phyloP scores from a whole-genome alignment of 1,140 invertebrate genomes.

The Leptestheria dahalacensis region DNA sequence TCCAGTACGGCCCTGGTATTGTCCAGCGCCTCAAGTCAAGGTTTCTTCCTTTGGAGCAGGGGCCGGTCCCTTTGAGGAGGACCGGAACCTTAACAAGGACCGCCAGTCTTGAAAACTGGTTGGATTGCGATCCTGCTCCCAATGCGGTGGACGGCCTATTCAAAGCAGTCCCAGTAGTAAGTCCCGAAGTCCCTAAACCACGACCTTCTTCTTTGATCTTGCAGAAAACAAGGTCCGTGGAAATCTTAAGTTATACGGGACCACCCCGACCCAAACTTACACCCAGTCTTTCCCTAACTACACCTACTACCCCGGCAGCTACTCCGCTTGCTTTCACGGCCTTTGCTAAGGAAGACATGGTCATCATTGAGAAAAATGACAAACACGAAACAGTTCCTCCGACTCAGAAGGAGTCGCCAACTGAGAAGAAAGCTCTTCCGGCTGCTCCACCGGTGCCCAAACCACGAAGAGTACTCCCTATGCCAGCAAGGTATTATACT shows the following conservation, averaged over 20 bases:
- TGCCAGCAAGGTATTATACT: too few relatives aligned
- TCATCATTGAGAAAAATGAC: slow-evolving; percentile 29
- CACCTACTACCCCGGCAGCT: neutral
- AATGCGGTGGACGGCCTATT: neutral
- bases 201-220: neutral
- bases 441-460: slow-evolving; percentile 1
- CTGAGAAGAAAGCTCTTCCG: too few relatives aligned
- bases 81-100: slow-evolving; percentile 45
- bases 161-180: neutral
- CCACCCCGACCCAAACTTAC: neutral
- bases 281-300: neutral
- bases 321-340: slow-evolving; percentile 14
- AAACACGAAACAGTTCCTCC: slow-evolving; percentile 17
- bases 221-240: neutral
- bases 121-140: slow-evolving; percentile 40
- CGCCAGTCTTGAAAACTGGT: slow-evolving; percentile 63
- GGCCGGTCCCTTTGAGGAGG: too few relatives aligned
- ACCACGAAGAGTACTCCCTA: neutral
- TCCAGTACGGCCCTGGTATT: slow-evolving; percentile 80
- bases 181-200: neutral
- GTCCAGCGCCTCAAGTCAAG: slow-evolving; percentile 69
- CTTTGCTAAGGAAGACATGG: slow-evolving; percentile 28
- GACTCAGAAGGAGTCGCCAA: too few relatives aligned
- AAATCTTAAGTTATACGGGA: too few relatives aligned
- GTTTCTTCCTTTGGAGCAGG: slow-evolving; percentile 38